Conservation (phyloP, 2,797 vertebrate species). For the Enteromius unitaeniatus region DNA sequence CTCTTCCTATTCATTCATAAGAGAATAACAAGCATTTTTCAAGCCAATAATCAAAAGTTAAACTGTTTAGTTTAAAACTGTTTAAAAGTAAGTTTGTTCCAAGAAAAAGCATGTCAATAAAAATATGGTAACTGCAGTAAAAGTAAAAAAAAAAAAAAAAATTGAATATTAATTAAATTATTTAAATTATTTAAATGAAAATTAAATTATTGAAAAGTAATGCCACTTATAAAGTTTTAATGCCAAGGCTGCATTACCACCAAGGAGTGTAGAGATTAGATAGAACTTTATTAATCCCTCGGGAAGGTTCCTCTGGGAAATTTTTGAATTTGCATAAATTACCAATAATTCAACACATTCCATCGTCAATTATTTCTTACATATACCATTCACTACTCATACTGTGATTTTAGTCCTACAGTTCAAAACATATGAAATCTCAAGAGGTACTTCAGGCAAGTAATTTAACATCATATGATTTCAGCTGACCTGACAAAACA, state of each 20-base stretch:
- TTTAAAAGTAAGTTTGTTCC: neutral
- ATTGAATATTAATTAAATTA: too few relatives aligned
- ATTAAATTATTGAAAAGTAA: neutral
- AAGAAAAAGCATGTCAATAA: neutral
- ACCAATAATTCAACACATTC: neutral
- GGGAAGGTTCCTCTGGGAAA: too few relatives aligned
- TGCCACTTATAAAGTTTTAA: neutral
- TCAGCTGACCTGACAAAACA: neutral
- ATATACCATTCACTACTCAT: neutral
- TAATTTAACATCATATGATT: slow-evolving; percentile 4
- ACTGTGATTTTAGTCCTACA: neutral
- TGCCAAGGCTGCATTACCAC: too few relatives aligned
- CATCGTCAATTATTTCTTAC: neutral
- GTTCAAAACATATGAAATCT: neutral
- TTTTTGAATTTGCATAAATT: too few relatives aligned
- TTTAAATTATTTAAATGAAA: too few relatives aligned
- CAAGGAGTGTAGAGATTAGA: too few relatives aligned
- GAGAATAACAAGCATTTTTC: neutral
- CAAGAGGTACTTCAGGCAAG: neutral
- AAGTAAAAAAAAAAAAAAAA: neutral
- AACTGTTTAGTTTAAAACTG: too few relatives aligned
- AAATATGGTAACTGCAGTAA: neutral
- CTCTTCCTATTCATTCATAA: neutral
- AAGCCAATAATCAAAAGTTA: neutral
- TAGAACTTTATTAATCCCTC: too few relatives aligned